A percentile compares a stretch with the other conserved stretches of the same genome.
Conservation (phyloP, 2,888 invertebrate species). For the Pardosa pseudoannulata region DNA sequence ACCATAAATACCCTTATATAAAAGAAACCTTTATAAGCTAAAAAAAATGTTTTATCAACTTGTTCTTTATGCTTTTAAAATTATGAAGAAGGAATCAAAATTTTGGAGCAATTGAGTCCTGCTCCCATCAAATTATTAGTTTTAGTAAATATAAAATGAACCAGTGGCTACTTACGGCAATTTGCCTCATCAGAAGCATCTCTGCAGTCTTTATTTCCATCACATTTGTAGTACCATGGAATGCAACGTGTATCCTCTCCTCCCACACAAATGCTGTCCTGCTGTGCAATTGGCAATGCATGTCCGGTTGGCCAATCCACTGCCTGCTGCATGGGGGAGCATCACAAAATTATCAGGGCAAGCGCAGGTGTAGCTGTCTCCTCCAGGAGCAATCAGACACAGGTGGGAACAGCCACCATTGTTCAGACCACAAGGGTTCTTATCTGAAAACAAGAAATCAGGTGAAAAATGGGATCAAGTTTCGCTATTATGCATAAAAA, state of each 20-base stretch:
- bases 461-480: too few species aligned
- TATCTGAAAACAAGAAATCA: too few species aligned
- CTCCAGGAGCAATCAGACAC: conserved; percentile 89
- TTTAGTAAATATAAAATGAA: too few species aligned
- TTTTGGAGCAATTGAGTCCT: too few species aligned
- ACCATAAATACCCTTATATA: too few species aligned
- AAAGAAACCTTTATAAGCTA: too few species aligned
- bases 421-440: conserved; percentile 92
- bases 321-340: conserved; percentile 71
- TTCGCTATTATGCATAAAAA: too few species aligned
- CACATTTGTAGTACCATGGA: conserved; percentile 88
- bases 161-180: conserved; percentile 84
- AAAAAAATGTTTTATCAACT: too few species aligned
- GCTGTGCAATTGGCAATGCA: conserved; percentile 96
- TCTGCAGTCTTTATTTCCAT: conserved; percentile 82
- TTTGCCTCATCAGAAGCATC: conserved; percentile 93
- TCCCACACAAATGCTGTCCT: conserved; percentile 88
- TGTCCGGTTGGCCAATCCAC: conserved; percentile 85
- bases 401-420: conserved; percentile 98
- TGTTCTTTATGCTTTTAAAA: too few species aligned
- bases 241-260: conserved; percentile 84
- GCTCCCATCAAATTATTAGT: too few species aligned
- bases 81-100: too few species aligned
- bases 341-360: conserved; percentile 97
- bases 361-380: conserved; percentile 86